Base-by-base conservation (phyloP, 1,140 invertebrate genomes). In the Drosophila erecta region DNA sequence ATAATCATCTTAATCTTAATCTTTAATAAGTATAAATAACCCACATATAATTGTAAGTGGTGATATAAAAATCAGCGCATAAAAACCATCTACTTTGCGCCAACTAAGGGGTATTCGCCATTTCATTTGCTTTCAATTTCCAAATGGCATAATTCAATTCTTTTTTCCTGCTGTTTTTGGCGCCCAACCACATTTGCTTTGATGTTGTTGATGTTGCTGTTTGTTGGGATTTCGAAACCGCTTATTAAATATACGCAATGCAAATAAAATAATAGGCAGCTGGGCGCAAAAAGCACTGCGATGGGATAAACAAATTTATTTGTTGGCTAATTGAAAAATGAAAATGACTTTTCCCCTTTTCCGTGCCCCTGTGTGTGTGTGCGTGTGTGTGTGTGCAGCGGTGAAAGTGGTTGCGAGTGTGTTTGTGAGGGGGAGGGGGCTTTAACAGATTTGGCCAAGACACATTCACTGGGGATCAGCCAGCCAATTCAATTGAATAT, bases 221-320 rank as follows among this genome's bases (percentile, higher is more conserved):
- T 74, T 10, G 62, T 40, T 49, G 66, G 57, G 79, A 53, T 54
- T 77, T 38, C 59, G 50, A 65, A 83, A 83, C 80, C 80, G 79
- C 79, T 83, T 78, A 83, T 83, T 83, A 83, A 83, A 83, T 70
- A 79, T 70, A 67, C 73, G 50, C 55, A 51, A 44, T 61, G 53
- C 60, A 60, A 49, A 77, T 54, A 41, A 79, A 59, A 73, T 64
- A 71, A 71, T 49, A 70, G 43, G 43, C 67, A 57, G 35, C 62
- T 17, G 62, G 33, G 24, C 30, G 20, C 30, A 64, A 64, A 51
- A 67, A 55, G 24, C 15, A 51, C 12, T 41, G 40, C 27, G 70
- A 41, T 24, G 43, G 22, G 64, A 54, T 66, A 66, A 76, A 59
- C 73, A 75, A 76, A 76, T 76, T 66, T 53, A 76, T 62, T 78